Percentiles rank a stretch among this genome's conserved stretches.
These are phyloP conservation scores for Calypte anna DNA, from an alignment of 2,113 vertebrate species.

Conservation along the genomic window DNA sequence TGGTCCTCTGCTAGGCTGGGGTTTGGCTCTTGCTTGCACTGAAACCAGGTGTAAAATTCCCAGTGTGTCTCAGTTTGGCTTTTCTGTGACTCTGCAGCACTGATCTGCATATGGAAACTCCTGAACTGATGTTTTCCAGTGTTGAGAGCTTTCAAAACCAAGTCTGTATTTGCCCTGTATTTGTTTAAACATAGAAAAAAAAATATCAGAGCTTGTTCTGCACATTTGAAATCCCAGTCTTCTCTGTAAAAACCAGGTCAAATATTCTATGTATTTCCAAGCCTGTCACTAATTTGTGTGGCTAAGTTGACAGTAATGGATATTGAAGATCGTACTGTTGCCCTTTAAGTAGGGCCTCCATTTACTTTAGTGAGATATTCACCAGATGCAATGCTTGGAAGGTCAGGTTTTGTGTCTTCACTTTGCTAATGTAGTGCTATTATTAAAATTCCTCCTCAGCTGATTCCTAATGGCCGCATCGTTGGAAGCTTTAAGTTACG, in stretches of 20 bases:
- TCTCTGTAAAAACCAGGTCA: neutral
- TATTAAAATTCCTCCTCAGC: neutral
- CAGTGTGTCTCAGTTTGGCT: neutral
- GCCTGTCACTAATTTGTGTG: neutral
- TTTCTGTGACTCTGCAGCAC: neutral
- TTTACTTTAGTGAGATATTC: neutral
- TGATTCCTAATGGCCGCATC: neutral
- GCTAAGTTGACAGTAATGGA: neutral
- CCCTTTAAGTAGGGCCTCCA: neutral
- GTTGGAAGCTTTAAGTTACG: neutral
- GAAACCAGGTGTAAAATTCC: neutral
- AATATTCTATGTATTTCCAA: neutral
- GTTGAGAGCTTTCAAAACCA: neutral
- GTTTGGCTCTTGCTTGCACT: neutral
- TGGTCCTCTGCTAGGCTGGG: neutral
- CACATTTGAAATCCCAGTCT: neutral
- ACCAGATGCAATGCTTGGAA: neutral
- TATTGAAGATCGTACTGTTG: neutral
- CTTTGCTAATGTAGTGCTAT: neutral
- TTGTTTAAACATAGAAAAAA: constrained; percentile 6
- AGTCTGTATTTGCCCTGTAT: neutral
- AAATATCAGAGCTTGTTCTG: neutral
- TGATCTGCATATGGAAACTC: neutral
- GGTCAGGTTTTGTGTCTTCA: neutral
- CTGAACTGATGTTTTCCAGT: neutral